Evolutionary conservation across 2,797 vertebrate genomes (phyloP).

Genomic region (Loriculus beryllinus): DNA sequence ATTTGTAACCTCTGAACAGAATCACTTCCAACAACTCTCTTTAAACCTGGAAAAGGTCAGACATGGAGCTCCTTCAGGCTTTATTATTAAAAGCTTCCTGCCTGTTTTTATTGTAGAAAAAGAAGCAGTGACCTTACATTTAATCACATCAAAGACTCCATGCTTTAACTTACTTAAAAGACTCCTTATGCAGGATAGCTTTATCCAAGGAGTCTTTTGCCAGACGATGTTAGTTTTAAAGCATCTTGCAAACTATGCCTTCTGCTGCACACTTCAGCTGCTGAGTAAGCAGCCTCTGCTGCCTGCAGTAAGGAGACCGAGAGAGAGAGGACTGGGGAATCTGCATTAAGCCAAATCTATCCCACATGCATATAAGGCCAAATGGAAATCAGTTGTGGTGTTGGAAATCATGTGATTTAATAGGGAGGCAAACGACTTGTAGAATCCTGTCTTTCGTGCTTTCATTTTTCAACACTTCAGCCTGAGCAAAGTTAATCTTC

Average conservation of each 20-base stretch:
- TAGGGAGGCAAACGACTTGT: neutral
- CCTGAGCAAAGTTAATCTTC: conserved; percentile 37
- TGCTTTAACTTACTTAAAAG: conserved; percentile 44
- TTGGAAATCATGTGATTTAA: conserved; percentile 42
- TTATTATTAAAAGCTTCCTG: conserved; percentile 58
- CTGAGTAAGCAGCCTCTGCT: conserved; percentile 61
- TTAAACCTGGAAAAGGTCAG: conserved; percentile 13
- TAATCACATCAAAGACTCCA: conserved; percentile 36
- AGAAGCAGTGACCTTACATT: conserved; percentile 37
- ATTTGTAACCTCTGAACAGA: neutral
- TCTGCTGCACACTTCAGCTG: neutral
- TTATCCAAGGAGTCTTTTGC: conserved; percentile 22
- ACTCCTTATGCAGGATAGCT: neutral
- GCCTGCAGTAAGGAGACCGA: conserved; percentile 25
- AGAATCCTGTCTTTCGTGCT: neutral
- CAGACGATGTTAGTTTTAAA: neutral
- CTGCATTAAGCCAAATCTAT: conserved; percentile 61
- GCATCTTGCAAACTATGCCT: neutral
- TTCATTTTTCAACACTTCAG: conserved; percentile 40
- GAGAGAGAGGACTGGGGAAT: conserved; percentile 10
- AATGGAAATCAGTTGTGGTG: conserved; percentile 57
- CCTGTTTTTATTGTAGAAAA: conserved; percentile 13
- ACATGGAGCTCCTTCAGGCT: neutral
- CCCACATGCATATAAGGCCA: conserved; percentile 53
- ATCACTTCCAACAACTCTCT: neutral